Evolutionary conservation across 2,797 vertebrate genomes (phyloP).

Genomic region (Sebastiscus tertius): DNA sequence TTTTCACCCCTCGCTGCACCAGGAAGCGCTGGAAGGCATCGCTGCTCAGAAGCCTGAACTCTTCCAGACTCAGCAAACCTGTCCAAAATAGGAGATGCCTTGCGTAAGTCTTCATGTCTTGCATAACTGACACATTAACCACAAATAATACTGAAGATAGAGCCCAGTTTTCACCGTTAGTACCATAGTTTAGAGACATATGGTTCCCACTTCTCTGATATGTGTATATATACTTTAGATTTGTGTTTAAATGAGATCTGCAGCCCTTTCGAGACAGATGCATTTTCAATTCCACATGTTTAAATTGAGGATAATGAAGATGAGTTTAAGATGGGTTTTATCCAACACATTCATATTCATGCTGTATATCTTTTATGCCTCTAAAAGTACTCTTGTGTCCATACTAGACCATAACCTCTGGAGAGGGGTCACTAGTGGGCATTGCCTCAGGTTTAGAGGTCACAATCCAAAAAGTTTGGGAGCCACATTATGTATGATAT

Average conservation of each 20-base stretch:
- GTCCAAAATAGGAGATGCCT: background rate
- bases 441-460: background rate
- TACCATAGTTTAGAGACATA: background rate
- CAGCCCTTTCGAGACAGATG: background rate
- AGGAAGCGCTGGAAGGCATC: slow-evolving; percentile 95
- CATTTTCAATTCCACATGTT: background rate
- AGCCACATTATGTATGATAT: background rate
- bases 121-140: background rate
- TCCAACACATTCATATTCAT: background rate
- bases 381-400: background rate
- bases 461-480: too few species aligned
- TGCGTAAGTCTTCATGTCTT: background rate
- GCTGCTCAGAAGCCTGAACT: slow-evolving; percentile 92
- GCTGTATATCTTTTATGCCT: background rate
- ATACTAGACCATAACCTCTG: background rate
- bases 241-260: background rate
- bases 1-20: slow-evolving; percentile 89
- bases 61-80: slow-evolving; percentile 94
- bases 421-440: background rate
- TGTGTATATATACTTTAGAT: background rate
- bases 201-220: background rate
- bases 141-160: background rate
- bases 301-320: background rate
- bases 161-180: background rate
- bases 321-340: background rate